Evolutionary conservation across 2,888 invertebrate species (phyloP), one percentile per base, ranked within the genome.

Genomic region (Tenthredo livida): DNA sequence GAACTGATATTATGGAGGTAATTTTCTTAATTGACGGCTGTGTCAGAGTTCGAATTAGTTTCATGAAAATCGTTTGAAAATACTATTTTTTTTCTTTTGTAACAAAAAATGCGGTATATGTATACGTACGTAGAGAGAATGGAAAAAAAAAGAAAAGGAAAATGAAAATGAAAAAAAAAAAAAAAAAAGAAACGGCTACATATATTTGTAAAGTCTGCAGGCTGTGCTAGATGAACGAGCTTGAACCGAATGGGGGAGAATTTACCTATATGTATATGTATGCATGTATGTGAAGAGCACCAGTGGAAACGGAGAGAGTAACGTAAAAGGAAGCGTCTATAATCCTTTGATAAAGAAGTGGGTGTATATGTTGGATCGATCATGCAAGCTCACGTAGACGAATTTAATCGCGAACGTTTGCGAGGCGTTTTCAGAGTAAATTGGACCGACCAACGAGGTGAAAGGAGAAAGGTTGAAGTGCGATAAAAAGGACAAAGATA

Each of bases 301-400:
- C 21, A 47, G 21, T 29, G 21, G 6, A 80, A 37, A n/a, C 61
- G 5, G 43, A 17, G 77, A 50, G 50, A 77, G 61, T 29, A 33
- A 2, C 40, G 58, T 58, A 40, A 61, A 80, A 80, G 80, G 80
- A 80, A 61, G 80, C 61, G 80, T 80, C 80, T 80, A 37, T 80
- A 61, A 80, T 61, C 80, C 80, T 80, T 61, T 80, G 80, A 80
- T 80, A 58, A 80, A 80, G 77, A 37, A 17, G 75, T 43, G 29
- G 25, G 1, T 77, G 54, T 50, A 54, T 25, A 40, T 61, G 58
- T 80, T n/a, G 80, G 61, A 80, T 78, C 58, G 58, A 58, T 58
- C 78, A 78, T 78, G 78, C 78, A 78, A 78, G 58, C 78, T 78
- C 37, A 78, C 78, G 78, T 80, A 80, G 61, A 80, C 58, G 80